phyloP scores from a whole-genome alignment of 2,113 vertebrate species.

The Dunckerocampus dactyliophorus region DNA sequence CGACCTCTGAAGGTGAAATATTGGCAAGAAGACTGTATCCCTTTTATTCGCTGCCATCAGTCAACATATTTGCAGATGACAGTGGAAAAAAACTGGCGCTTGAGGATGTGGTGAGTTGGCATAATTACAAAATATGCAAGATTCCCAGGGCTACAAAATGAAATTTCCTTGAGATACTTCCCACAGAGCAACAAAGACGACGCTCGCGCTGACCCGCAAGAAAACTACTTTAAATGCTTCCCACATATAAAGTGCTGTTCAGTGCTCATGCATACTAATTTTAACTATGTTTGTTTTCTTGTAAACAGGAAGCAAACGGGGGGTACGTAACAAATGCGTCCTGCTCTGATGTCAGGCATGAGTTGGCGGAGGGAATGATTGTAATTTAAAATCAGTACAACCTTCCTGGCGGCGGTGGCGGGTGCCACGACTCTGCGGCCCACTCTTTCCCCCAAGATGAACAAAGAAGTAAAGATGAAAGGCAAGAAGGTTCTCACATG shows the following conservation, averaged over 20 bases:
- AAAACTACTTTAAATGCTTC: no score
- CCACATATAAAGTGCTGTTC: background rate
- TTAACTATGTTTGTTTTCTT: slow-evolving; percentile 6
- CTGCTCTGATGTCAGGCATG: slow-evolving; percentile 63
- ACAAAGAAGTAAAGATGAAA: slow-evolving; percentile 51
- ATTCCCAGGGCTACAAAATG: no score
- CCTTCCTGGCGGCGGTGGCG: slow-evolving; percentile 22
- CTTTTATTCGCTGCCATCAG: no score
- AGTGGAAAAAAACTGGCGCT: no score
- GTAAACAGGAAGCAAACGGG: slow-evolving; percentile 9
- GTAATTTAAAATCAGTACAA: slow-evolving; percentile 61
- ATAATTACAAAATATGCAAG: no score
- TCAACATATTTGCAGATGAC: no score
- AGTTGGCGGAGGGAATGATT: slow-evolving; percentile 56
- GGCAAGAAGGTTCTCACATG: slow-evolving; percentile 37
- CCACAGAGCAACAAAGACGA: no score
- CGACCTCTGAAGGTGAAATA: no score
- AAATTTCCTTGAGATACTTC: no score
- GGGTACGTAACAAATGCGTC: slow-evolving; percentile 60
- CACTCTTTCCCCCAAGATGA: slow-evolving; percentile 33
- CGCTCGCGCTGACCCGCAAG: no score
- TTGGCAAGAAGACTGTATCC: no score
- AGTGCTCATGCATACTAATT: background rate
- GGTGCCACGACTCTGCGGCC: slow-evolving; percentile 23
- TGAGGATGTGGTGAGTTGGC: no score